phyloP scores from a whole-genome alignment of 2,113 vertebrate genomes.

The Megaptera novaeangliae region DNA sequence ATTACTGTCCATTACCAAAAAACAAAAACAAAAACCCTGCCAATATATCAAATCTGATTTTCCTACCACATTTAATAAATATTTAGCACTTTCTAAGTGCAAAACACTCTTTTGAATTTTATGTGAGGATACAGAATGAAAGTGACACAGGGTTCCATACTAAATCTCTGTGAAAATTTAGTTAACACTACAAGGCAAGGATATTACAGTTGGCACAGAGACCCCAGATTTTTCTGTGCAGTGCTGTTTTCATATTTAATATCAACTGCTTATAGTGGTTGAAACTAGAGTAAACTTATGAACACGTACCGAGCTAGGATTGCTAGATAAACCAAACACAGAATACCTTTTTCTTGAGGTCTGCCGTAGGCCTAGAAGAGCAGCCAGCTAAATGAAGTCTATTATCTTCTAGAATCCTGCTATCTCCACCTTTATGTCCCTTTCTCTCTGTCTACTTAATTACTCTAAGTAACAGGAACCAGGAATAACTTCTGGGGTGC shows the following conservation, averaged over 20 bases:
- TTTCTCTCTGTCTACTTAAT: not conserved
- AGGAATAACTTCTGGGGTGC: not conserved
- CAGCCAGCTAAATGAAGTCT: not conserved
- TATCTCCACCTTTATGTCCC: not conserved
- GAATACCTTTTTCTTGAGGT: not conserved
- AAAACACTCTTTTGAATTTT: not conserved
- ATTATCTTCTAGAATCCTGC: not conserved
- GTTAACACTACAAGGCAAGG: not conserved
- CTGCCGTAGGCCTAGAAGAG: not conserved
- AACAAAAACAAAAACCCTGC: not conserved
- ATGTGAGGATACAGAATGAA: not conserved
- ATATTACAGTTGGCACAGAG: not conserved
- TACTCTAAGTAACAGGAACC: not conserved
- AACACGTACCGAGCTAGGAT: not conserved
- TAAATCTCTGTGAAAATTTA: not conserved
- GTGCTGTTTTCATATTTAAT: not conserved
- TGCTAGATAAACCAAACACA: not conserved
- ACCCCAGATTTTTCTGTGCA: not conserved
- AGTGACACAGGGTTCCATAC: not conserved
- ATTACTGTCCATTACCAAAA: not conserved
- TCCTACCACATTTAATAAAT: not conserved
- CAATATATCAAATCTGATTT: not conserved
- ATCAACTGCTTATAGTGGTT: not conserved
- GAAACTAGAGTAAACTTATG: not conserved
- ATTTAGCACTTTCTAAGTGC: not conserved